phyloP scores from a whole-genome alignment of 2,797 vertebrate genomes.

The Oophaga sylvatica region DNA sequence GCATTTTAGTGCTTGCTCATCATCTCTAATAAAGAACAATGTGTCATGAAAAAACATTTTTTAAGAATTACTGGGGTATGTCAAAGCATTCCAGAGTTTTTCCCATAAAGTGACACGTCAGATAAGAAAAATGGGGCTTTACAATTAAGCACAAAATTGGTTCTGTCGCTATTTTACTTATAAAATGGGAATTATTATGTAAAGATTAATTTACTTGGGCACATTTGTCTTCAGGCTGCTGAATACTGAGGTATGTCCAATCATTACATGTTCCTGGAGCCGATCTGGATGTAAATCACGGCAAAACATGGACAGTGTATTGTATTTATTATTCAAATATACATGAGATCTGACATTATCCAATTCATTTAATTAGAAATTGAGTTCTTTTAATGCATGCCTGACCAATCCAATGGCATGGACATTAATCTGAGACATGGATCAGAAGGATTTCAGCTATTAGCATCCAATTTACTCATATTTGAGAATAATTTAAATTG shows the following conservation, averaged over 20 bases:
- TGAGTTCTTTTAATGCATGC: slow-evolving; percentile 30
- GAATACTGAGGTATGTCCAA: not conserved
- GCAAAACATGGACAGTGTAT: not conserved
- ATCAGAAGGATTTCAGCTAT: slow-evolving; percentile 46
- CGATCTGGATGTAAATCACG: not conserved
- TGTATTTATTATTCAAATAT: slow-evolving; percentile 21
- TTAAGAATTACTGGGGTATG: too few species aligned
- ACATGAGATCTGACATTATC: slow-evolving; percentile 26
- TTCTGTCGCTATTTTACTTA: not conserved
- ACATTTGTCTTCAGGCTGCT: not conserved
- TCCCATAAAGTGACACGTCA: too few species aligned
- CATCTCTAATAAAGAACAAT: too few species aligned
- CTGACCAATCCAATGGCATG: slow-evolving; percentile 37
- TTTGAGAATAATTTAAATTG: slow-evolving; percentile 59
- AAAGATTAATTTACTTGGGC: not conserved
- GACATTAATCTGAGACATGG: slow-evolving; percentile 53
- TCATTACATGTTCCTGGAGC: not conserved
- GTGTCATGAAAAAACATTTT: too few species aligned
- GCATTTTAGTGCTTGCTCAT: too few species aligned
- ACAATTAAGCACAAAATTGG: too few species aligned
- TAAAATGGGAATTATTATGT: not conserved
- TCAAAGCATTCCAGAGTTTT: too few species aligned
- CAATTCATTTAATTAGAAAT: slow-evolving; percentile 36
- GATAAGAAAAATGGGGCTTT: too few species aligned
- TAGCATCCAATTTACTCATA: slow-evolving; percentile 57